These are phyloP conservation scores for Pitangus sulphuratus DNA, from an alignment of 2,797 vertebrate genomes.

Conservation along the genomic window DNA sequence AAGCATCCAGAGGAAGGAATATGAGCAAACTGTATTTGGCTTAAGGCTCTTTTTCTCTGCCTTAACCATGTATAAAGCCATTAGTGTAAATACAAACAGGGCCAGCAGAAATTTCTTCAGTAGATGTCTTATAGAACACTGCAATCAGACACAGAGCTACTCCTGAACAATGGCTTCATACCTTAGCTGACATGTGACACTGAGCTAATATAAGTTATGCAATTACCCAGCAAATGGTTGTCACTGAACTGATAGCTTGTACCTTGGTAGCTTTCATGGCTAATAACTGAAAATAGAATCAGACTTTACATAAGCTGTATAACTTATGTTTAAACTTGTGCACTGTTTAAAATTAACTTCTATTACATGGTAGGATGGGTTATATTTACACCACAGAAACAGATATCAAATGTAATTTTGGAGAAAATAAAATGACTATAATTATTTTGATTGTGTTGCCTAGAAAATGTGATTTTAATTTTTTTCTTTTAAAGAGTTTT, in stretches of 20 bases:
- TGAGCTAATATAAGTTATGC: not conserved
- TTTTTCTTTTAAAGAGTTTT: not conserved
- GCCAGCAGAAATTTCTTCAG: not conserved
- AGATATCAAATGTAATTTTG: not conserved
- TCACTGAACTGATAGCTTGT: not conserved
- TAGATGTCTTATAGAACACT: not conserved
- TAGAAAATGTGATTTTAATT: not conserved
- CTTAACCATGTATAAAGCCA: not conserved
- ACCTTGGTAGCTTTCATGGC: not conserved
- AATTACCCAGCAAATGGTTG: constrained; percentile 3
- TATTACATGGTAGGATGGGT: not conserved
- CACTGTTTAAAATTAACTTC: not conserved
- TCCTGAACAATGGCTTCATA: not conserved
- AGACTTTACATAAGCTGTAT: not conserved
- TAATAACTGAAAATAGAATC: constrained; percentile 19
- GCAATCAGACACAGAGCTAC: not conserved
- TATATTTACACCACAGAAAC: not conserved
- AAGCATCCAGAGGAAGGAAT: not conserved
- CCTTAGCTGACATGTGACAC: not conserved
- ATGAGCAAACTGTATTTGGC: not conserved
- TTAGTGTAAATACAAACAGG: not conserved
- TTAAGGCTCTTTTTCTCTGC: not conserved
- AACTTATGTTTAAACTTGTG: too few species aligned
- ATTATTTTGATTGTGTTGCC: not conserved
- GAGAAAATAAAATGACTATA: not conserved